phyloP scores from a whole-genome alignment of 1,140 invertebrate species.

The Berghia stephanieae region DNA sequence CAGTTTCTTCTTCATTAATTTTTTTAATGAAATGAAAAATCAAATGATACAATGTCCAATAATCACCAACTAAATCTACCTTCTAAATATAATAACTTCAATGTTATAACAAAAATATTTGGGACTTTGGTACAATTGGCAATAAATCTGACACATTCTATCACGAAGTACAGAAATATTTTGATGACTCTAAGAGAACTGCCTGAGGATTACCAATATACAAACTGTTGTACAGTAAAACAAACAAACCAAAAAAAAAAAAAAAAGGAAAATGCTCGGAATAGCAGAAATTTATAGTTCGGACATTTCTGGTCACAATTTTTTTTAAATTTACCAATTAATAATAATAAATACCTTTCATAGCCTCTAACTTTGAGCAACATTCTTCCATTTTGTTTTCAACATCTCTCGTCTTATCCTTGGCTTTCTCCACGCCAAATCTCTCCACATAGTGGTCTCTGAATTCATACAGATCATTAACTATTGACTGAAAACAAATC shows the following conservation, averaged over 20 bases:
- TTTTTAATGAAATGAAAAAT: too few species aligned
- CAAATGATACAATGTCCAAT: too few species aligned
- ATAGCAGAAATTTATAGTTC: neutral
- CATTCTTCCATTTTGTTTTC: slow-evolving; percentile 75
- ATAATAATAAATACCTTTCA: slow-evolving; percentile 72
- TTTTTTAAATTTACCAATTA: neutral
- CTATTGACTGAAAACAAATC: slow-evolving; percentile 72
- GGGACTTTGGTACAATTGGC: too few species aligned
- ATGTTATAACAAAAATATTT: too few species aligned
- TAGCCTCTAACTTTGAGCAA: slow-evolving; percentile 74
- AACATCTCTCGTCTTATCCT: slow-evolving; percentile 75
- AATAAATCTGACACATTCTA: too few species aligned
- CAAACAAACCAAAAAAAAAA: neutral
- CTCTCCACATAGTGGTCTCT: slow-evolving; percentile 83
- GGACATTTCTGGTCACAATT: neutral
- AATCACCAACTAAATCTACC: too few species aligned
- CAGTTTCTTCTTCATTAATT: too few species aligned
- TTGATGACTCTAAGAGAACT: neutral
- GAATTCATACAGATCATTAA: slow-evolving; percentile 76
- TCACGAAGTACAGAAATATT: too few species aligned
- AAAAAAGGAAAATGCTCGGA: neutral
- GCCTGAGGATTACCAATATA: neutral
- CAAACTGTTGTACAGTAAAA: neutral
- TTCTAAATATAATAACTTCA: too few species aligned
- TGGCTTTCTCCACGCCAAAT: slow-evolving; percentile 76